Percentiles rank a stretch among this genome's conserved stretches.
phyloP scores from a whole-genome alignment of 2,888 invertebrate species.

The Cabera pusaria region DNA sequence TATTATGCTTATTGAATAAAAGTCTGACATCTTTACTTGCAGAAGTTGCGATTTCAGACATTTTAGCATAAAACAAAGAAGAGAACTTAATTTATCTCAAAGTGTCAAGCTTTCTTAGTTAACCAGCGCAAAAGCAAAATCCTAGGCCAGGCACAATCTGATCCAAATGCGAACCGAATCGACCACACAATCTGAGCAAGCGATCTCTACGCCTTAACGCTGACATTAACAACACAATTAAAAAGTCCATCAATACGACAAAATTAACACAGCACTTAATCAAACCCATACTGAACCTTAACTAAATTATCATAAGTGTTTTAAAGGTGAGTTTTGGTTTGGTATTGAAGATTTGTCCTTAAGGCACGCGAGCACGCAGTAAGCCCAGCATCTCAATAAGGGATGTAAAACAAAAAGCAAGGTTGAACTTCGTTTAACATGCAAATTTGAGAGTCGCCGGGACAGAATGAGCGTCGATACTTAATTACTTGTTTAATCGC shows the following conservation, averaged over 20 bases:
- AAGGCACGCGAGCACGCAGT: constrained; percentile 59
- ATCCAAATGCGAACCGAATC: constrained; percentile 54
- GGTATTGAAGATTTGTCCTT: constrained; percentile 45
- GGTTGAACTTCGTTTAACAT: constrained; percentile 82
- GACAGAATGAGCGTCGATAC: constrained; percentile 82
- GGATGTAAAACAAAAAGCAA: constrained; percentile 73
- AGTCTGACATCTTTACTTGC: too few species aligned
- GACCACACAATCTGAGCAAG: constrained; percentile 75
- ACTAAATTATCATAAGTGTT: constrained; percentile 33
- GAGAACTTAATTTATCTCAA: too few species aligned
- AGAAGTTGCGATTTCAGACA: too few species aligned
- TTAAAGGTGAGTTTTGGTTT: constrained; percentile 16
- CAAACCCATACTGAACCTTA: constrained; percentile 40
- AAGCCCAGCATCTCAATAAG: constrained; percentile 72
- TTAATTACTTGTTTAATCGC: constrained; percentile 82
- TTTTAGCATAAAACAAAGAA: too few species aligned
- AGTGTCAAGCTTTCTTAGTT: neutral
- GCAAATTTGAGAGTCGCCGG: constrained; percentile 80
- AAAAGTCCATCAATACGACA: constrained; percentile 68
- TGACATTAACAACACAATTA: constrained; percentile 80
- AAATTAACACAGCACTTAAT: constrained; percentile 13
- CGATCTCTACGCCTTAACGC: constrained; percentile 80
- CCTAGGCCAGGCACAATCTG: constrained; percentile 43
- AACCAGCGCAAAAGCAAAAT: constrained; percentile 22
- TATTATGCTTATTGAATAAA: too few species aligned